Base-by-base conservation (phyloP, 2,797 vertebrate species). In the Arnoldichthys spilopterus region DNA sequence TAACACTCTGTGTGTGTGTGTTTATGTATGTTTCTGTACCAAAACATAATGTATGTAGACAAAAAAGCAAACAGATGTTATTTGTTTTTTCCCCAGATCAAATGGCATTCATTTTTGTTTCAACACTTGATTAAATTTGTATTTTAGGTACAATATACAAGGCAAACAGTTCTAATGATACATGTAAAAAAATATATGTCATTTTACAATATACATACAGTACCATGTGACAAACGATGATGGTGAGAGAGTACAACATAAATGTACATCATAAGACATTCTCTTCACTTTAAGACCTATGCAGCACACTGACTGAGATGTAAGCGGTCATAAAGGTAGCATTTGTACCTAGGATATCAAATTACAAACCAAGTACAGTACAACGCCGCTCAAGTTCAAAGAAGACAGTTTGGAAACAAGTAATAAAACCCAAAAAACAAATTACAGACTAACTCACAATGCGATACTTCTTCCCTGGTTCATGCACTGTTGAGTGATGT, bases 181-280 rank as follows among this genome's bases (percentile, higher is more conserved):
- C 80, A 82, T 87, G 89, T 93, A 94, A 94, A 94, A 94, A 94
- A 93, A 93, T 93, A 94, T 92, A 93, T 90, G 89, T 91, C 88
- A 90, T 93, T 89, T 93, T 93, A 93, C 92, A 92, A 91, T 89
- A 85, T 88, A 85, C 84, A 84, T 92, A 93, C 91, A 91, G 89
- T 90, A 93, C 91, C 87, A 87, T 88, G 87, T 87, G 83, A 90
- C 90, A 88, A 90, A 92, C 85, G 13, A 87, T 85, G 87, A 47
- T 82, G 49, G 77, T 78, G 79, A 73, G 30, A 18, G 68, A 81
- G 72, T 73, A 85, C 74, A 83, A 92, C 87, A 72, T 80, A 85
- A 84, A 89, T 91, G 86, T 82, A 92, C 89, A 90, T 82, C 83
- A 81, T 74, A 78, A 86, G 88, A 89, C 83, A 86, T 83, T 86